Percentiles rank a stretch among this genome's conserved stretches.
These are phyloP conservation scores for Syrphus vitripennis DNA, from an alignment of 2,888 invertebrate genomes.

Conservation along the genomic window DNA sequence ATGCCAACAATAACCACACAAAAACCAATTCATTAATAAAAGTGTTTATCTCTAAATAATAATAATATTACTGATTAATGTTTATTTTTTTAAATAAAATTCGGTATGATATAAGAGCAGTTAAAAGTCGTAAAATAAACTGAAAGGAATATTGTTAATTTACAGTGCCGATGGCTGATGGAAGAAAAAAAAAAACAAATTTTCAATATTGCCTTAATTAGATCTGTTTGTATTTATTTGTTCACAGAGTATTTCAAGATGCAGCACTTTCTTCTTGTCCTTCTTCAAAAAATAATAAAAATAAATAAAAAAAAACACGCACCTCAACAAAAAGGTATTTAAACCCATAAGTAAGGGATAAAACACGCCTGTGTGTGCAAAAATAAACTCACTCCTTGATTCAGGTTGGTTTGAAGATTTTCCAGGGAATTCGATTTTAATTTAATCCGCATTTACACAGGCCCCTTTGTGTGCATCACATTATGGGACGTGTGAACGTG, in stretches of 20 bases:
- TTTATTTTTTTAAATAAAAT: constrained; percentile 18
- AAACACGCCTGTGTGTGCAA: constrained; percentile 61
- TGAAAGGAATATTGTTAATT: not conserved
- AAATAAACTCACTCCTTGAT: constrained; percentile 53
- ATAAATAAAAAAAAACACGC: constrained; percentile 3
- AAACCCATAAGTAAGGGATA: constrained; percentile 52
- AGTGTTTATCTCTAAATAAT: constrained; percentile 12
- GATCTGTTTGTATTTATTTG: constrained; percentile 20
- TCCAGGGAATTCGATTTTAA: constrained; percentile 55
- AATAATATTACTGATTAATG: constrained; percentile 19
- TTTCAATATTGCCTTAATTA: not conserved
- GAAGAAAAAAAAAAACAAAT: not conserved
- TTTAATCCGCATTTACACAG: constrained; percentile 60
- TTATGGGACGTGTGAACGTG: constrained; percentile 49
- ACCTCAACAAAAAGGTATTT: constrained; percentile 26
- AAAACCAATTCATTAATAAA: constrained; percentile 16
- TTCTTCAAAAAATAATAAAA: not conserved
- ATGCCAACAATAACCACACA: not conserved
- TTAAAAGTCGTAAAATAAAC: not conserved
- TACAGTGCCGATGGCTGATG: no score
- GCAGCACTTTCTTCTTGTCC: no score
- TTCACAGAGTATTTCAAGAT: not conserved
- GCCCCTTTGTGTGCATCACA: constrained; percentile 29
- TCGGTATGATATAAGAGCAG: constrained; percentile 31
- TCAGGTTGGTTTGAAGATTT: constrained; percentile 40